Percentiles rank a stretch among this genome's conserved stretches.
These are phyloP conservation scores for Crambe crambe DNA, from an alignment of 37 sponge, comb jelly and placozoan genomes.

Conservation along the genomic window DNA sequence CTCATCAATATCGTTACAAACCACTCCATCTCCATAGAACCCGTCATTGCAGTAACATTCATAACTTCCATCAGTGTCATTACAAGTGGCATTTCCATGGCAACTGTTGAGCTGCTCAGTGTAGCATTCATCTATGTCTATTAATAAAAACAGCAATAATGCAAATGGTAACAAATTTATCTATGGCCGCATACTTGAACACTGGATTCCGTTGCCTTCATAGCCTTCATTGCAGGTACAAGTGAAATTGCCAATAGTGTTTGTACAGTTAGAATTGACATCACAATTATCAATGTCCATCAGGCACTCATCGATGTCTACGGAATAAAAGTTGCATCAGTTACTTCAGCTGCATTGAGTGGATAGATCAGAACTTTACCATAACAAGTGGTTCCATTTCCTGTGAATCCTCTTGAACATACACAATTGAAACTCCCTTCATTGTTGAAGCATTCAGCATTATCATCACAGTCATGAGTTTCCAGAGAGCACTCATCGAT, in stretches of 20 bases:
- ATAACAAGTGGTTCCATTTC: slow-evolving; percentile 1
- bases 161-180: background rate
- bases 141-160: background rate
- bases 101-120: background rate
- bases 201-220: background rate
- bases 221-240: slow-evolving; percentile 45
- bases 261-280: slow-evolving; percentile 9
- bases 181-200: no score
- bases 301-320: background rate
- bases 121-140: slow-evolving; percentile 67
- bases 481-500: background rate
- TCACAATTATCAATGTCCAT: slow-evolving; percentile 4
- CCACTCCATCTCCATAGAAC: slow-evolving; percentile 15
- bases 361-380: background rate
- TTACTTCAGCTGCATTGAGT: background rate
- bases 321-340: background rate
- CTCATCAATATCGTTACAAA: slow-evolving; percentile 4
- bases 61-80: slow-evolving; percentile 60
- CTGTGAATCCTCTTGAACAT: slow-evolving; percentile 15
- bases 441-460: slow-evolving; percentile 1
- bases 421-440: background rate
- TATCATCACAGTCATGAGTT: background rate
- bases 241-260: slow-evolving; percentile 19
- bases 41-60: slow-evolving; percentile 32
- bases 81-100: slow-evolving; percentile 28